These are phyloP conservation scores for Drosophila nebulosa DNA, from an alignment of 1,140 invertebrate genomes.

Conservation along the genomic window DNA sequence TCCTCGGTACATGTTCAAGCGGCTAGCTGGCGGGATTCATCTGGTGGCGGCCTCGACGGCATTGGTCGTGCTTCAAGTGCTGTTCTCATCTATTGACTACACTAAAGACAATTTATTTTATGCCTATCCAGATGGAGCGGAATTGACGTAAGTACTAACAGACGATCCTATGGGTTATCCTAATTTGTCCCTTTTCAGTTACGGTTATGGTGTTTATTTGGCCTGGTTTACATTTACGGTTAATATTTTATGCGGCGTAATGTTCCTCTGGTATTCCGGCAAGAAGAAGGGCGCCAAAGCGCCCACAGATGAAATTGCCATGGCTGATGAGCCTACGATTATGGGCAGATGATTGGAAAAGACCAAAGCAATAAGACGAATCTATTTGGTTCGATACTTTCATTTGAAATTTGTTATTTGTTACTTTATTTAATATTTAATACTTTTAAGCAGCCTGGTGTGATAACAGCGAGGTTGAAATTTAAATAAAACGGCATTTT, in stretches of 20 bases:
- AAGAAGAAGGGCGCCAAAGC: constrained; percentile 92
- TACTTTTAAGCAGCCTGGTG: constrained; percentile 40
- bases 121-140: constrained; percentile 86
- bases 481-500: constrained; percentile 3
- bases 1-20: constrained; percentile 94
- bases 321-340: constrained; percentile 92
- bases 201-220: constrained; percentile 88
- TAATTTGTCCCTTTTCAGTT: constrained; percentile 77
- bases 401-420: constrained; percentile 66
- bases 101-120: constrained; percentile 85
- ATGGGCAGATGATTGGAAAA: constrained; percentile 87
- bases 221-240: constrained; percentile 90
- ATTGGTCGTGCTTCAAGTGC: constrained; percentile 91
- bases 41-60: constrained; percentile 87
- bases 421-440: constrained; percentile 59
- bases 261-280: constrained; percentile 90
- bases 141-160: constrained; percentile 82
- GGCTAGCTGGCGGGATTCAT: constrained; percentile 91
- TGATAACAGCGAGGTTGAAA: background rate
- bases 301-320: constrained; percentile 88
- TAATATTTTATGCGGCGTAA: constrained; percentile 86
- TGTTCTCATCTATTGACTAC: constrained; percentile 87
- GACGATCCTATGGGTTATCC: background rate
- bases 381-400: constrained; percentile 38
- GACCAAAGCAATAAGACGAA: constrained; percentile 55